Conservation (phyloP, 1,140 invertebrate species). For the Zaprionus tsacasi region DNA sequence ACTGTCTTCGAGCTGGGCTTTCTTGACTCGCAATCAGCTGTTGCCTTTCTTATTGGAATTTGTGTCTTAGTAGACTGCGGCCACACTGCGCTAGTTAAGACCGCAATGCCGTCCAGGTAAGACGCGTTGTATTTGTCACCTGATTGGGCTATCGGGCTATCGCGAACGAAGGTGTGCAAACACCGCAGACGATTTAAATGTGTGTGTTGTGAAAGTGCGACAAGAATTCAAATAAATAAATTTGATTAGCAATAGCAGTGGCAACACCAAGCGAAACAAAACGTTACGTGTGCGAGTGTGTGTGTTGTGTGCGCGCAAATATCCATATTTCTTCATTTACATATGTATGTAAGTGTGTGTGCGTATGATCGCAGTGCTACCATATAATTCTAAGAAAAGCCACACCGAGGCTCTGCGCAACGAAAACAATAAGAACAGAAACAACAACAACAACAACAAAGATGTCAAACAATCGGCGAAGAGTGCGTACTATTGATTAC, state of each 20-base stretch:
- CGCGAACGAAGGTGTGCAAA: slow-evolving; percentile 13
- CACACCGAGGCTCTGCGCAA: background rate
- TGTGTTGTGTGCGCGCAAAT: slow-evolving; percentile 10
- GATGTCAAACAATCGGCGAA: slow-evolving; percentile 69
- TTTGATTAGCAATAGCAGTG: slow-evolving; percentile 46
- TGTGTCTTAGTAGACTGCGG: background rate
- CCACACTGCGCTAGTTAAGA: slow-evolving; percentile 36
- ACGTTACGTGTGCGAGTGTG: slow-evolving; percentile 26
- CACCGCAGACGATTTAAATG: slow-evolving; percentile 24
- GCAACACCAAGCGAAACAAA: slow-evolving; percentile 7
- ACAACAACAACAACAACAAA: slow-evolving; percentile 28
- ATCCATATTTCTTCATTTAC: background rate
- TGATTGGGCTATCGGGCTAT: slow-evolving; percentile 29
- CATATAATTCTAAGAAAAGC: slow-evolving; percentile 65
- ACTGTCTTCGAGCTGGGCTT: background rate
- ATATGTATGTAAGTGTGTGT: slow-evolving; percentile 21
- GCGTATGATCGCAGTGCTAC: slow-evolving; percentile 28
- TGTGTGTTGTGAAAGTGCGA: slow-evolving; percentile 47
- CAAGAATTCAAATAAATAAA: slow-evolving; percentile 48
- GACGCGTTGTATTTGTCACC: slow-evolving; percentile 43
- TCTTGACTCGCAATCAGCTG: slow-evolving; percentile 23
- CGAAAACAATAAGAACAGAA: slow-evolving; percentile 34
- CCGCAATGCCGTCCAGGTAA: slow-evolving; percentile 47
- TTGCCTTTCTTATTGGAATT: slow-evolving; percentile 33
- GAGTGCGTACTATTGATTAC: slow-evolving; percentile 72